Evolutionary conservation across 2,888 invertebrate species (phyloP).

Genomic region (Liopterus haemorrhoidalis): DNA sequence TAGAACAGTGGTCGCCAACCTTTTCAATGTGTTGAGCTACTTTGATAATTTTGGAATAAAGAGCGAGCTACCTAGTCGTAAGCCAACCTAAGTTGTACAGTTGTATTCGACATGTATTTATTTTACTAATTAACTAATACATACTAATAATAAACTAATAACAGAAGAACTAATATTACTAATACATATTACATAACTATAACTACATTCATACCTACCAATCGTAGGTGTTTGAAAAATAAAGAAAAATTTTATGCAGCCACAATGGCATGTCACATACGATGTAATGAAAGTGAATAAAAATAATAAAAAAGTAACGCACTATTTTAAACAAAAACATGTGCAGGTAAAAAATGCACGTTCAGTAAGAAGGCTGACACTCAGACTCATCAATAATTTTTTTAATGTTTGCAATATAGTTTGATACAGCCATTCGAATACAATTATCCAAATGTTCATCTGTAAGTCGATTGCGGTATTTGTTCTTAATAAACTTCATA

Average conservation of each 20-base stretch:
- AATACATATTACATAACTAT: too few relatives aligned
- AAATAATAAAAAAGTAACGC: conserved; percentile 8
- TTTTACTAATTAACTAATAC: too few relatives aligned
- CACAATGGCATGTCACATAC: conserved; percentile 11
- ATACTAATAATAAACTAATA: too few relatives aligned
- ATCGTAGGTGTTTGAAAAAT: conserved; percentile 11
- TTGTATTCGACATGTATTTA: conserved; percentile 11
- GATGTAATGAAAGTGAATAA: conserved; percentile 9
- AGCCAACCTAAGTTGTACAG: conserved; percentile 10
- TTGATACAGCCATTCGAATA: conserved; percentile 15
- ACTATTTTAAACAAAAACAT: conserved; percentile 10
- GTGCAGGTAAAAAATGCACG: conserved; percentile 10
- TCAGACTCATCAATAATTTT: conserved; percentile 19
- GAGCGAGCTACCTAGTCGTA: conserved; percentile 18
- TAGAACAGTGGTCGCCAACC: too few relatives aligned
- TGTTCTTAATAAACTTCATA: conserved; percentile 24
- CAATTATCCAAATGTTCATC: conserved; percentile 14
- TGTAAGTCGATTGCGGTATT: conserved; percentile 22
- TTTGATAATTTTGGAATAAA: too few relatives aligned
- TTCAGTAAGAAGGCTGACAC: conserved; percentile 16
- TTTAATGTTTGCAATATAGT: conserved; percentile 19
- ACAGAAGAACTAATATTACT: too few relatives aligned
- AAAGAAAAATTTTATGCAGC: conserved; percentile 7
- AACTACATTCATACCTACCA: conserved; percentile 10
- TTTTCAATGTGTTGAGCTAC: too few relatives aligned